phyloP scores from a whole-genome alignment of 2,888 invertebrate species.

The Petrolisthes manimaculis region DNA sequence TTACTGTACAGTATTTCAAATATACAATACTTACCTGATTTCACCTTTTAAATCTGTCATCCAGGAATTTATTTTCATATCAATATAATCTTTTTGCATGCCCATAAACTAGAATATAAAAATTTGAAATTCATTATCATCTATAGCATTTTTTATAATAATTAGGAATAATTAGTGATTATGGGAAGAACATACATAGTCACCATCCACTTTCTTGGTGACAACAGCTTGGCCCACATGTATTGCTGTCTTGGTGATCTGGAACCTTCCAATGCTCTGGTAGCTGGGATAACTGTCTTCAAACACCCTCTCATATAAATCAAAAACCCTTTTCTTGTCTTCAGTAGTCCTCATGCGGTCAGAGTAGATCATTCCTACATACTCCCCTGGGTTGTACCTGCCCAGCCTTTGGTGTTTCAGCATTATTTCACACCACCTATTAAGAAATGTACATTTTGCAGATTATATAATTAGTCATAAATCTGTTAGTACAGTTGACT shows the following conservation, averaged over 20 bases:
- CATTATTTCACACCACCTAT: conserved; percentile 65
- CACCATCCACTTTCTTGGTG: conserved; percentile 30
- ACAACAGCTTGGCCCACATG: conserved; percentile 53
- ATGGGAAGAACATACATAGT: conserved; percentile 29
- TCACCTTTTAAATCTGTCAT: no score
- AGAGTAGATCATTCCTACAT: conserved; percentile 84
- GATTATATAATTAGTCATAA: no score
- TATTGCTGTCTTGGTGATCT: conserved; percentile 30
- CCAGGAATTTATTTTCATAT: no score
- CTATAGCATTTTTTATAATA: not conserved
- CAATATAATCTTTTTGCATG: no score
- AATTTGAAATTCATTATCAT: no score
- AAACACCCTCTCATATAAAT: conserved; percentile 73
- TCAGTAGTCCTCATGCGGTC: conserved; percentile 85
- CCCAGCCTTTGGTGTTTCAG: conserved; percentile 44
- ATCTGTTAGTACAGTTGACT: no score
- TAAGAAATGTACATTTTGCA: not conserved
- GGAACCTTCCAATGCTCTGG: conserved; percentile 46
- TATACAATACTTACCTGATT: no score
- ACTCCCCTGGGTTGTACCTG: conserved; percentile 73
- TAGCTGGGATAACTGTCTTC: conserved; percentile 70
- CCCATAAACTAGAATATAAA: no score
- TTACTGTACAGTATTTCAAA: no score
- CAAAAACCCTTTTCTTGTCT: conserved; percentile 80
- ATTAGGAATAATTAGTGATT: not conserved